These are phyloP conservation scores for Aramus guarauna DNA, from an alignment of 2,113 vertebrate genomes.

Conservation along the genomic window DNA sequence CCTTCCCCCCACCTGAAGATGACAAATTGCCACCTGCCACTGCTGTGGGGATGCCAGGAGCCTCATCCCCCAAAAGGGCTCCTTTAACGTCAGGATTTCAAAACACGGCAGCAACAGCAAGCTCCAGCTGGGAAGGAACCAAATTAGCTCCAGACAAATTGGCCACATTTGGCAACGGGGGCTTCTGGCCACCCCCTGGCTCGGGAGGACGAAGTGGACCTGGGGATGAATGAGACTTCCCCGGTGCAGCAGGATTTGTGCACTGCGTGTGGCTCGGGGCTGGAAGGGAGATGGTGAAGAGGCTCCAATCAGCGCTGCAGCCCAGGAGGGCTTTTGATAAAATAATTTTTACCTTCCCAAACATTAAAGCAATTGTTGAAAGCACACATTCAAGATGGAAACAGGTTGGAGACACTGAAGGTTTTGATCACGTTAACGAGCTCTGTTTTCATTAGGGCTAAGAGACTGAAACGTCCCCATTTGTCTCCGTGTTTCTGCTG, in stretches of 20 bases:
- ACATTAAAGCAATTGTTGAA: neutral
- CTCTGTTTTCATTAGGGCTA: neutral
- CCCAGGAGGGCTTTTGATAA: neutral
- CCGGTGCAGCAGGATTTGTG: neutral
- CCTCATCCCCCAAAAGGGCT: neutral
- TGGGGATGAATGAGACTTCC: neutral
- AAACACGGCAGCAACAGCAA: neutral
- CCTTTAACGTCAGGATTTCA: neutral
- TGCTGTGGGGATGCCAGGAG: neutral
- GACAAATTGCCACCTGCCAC: neutral
- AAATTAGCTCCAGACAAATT: neutral
- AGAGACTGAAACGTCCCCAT: neutral
- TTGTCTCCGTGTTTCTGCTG: neutral
- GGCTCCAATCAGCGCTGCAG: neutral
- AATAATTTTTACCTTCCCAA: neutral
- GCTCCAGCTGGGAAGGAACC: neutral
- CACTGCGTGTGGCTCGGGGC: rapidly evolving
- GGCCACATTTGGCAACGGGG: neutral
- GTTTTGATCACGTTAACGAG: neutral
- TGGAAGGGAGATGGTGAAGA: neutral
- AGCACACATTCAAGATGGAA: neutral
- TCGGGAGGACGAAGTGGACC: no score
- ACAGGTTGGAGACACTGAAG: neutral
- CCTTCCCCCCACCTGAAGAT: neutral
- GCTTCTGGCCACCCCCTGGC: neutral